Conservation (phyloP, 2,113 vertebrate genomes). For the Notarius lentiginosus region DNA sequence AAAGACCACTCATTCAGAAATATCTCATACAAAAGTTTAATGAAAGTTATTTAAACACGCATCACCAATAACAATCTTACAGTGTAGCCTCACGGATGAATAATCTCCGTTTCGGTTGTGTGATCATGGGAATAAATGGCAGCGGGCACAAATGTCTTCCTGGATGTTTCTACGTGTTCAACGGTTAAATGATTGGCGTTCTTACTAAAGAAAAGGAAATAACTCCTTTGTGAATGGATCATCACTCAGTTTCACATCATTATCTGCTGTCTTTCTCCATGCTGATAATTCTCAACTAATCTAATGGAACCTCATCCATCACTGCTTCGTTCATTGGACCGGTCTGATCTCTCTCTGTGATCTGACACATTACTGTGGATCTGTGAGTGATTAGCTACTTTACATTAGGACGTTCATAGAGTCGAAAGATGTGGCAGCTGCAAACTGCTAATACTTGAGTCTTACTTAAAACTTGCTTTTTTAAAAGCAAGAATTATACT, state of each 20-base stretch:
- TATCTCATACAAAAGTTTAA: background rate
- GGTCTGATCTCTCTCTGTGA: conserved; percentile 21
- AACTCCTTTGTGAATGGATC: conserved; percentile 1
- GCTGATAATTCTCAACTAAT: conserved; percentile 33
- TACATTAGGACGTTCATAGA: background rate
- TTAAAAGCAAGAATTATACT: background rate
- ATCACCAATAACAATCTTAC: background rate
- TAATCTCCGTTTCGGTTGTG: background rate
- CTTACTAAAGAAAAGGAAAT: background rate
- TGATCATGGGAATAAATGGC: background rate
- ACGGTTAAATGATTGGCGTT: background rate
- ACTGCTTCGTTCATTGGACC: conserved; percentile 37
- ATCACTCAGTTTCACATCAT: conserved; percentile 45
- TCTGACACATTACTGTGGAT: conserved; percentile 29
- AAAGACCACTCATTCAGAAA: background rate
- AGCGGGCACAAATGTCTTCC: background rate
- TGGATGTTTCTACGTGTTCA: background rate
- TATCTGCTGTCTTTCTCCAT: conserved; percentile 26
- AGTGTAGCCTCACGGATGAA: background rate
- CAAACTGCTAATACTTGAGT: background rate
- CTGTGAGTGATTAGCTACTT: conserved; percentile 26
- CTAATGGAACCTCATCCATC: conserved; percentile 39
- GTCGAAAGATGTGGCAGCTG: background rate
- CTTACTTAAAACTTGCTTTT: conserved; percentile 7
- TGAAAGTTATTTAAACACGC: background rate